phyloP scores from a whole-genome alignment of 2,888 invertebrate genomes.

The Drosophila neutralis region DNA sequence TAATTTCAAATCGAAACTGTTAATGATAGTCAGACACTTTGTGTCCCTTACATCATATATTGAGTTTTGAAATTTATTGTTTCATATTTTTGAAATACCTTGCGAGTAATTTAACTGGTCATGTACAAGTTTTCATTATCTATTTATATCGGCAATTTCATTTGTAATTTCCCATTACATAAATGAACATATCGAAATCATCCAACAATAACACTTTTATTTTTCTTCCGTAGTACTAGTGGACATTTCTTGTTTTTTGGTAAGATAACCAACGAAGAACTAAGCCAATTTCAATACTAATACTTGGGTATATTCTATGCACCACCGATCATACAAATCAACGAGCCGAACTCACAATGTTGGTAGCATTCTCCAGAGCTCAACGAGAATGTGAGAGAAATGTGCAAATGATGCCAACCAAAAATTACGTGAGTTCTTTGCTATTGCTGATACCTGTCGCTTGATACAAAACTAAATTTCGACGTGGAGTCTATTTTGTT shows the following conservation, averaged over 20 bases:
- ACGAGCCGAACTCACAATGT: constrained; percentile 1
- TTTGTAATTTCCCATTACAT: background rate
- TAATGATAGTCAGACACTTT: background rate
- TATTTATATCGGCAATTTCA: background rate
- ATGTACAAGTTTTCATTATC: background rate
- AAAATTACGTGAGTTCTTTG: constrained; percentile 11
- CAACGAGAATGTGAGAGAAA: background rate
- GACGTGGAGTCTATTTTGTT: background rate
- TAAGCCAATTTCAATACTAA: background rate
- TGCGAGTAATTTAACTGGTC: background rate
- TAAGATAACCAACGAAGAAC: background rate
- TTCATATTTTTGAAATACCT: background rate
- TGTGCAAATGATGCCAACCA: background rate
- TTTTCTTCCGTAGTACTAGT: background rate
- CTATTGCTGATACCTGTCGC: background rate
- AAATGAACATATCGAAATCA: background rate
- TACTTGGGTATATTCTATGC: background rate
- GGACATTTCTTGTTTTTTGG: background rate
- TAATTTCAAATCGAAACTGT: background rate
- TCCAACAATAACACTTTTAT: background rate
- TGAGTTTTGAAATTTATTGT: background rate
- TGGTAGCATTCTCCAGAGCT: background rate
- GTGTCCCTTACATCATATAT: background rate
- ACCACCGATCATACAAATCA: background rate
- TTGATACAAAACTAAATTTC: background rate